Conservation (phyloP, 2,797 vertebrate species). For the Mus spretus region DNA sequence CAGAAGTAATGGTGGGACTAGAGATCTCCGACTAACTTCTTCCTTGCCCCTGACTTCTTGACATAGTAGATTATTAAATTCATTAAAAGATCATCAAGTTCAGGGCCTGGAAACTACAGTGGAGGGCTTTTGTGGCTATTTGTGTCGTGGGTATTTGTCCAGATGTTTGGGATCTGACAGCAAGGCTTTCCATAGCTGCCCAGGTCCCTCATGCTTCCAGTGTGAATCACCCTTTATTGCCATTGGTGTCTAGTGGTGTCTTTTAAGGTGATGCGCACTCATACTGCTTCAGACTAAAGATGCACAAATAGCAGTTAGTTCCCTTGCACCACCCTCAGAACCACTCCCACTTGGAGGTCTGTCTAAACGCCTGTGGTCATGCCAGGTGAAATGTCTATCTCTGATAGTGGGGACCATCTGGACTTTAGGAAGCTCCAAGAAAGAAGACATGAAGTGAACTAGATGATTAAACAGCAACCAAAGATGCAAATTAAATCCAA, state of each 20-base stretch:
- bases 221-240: not conserved
- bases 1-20: not conserved
- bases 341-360: not conserved
- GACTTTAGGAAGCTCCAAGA: not conserved
- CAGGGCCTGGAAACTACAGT: not conserved
- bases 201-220: not conserved
- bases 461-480: not conserved
- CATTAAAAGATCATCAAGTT: not conserved
- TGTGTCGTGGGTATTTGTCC: not conserved
- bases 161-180: not conserved
- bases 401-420: not conserved
- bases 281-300: not conserved
- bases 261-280: not conserved
- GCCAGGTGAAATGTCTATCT: too few species aligned
- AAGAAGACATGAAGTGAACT: not conserved
- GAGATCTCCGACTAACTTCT: not conserved
- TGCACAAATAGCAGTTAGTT: not conserved
- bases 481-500: not conserved
- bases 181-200: not conserved
- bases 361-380: not conserved
- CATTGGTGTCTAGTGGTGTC: too few species aligned
- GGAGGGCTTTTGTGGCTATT: not conserved
- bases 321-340: not conserved
- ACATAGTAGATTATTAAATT: not conserved
- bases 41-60: not conserved